Conservation (phyloP, 2,888 invertebrate genomes). For the Argyresthia albistria region DNA sequence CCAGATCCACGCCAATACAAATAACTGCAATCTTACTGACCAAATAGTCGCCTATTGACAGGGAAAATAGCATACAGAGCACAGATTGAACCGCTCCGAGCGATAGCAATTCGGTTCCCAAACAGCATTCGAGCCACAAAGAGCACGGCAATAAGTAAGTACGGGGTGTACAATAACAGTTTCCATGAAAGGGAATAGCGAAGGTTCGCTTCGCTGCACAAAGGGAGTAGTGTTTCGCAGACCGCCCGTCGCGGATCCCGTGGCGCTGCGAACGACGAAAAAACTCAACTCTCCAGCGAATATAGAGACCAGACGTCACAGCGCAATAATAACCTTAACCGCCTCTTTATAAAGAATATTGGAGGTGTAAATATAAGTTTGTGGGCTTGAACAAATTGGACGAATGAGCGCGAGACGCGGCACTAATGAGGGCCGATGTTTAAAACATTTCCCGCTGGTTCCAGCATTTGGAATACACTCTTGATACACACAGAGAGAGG, state of each 20-base stretch:
- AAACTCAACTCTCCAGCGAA: conserved; percentile 40
- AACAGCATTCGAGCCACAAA: conserved; percentile 30
- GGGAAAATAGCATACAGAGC: conserved; percentile 1
- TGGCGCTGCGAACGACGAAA: conserved; percentile 35
- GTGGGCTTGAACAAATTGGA: conserved; percentile 7
- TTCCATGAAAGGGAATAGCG: conserved; percentile 45
- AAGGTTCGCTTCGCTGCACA: conserved; percentile 34
- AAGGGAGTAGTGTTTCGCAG: conserved; percentile 37
- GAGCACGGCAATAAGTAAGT: conserved; percentile 36
- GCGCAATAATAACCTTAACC: not conserved
- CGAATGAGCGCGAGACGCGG: conserved; percentile 5
- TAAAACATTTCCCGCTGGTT: conserved; percentile 27
- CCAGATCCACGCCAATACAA: not conserved
- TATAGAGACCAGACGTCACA: not conserved
- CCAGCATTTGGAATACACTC: conserved; percentile 1
- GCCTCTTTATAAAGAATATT: not conserved
- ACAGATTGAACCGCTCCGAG: conserved; percentile 28
- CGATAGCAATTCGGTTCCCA: conserved; percentile 31
- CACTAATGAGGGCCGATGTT: conserved; percentile 36
- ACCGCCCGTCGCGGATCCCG: conserved; percentile 39
- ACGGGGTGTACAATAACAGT: conserved; percentile 39
- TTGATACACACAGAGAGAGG: not conserved
- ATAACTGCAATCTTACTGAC: not conserved
- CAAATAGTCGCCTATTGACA: not conserved
- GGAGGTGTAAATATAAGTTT: not conserved